These are phyloP conservation scores for Phalanger gymnotis DNA, from an alignment of 2,797 vertebrate genomes.

Conservation along the genomic window DNA sequence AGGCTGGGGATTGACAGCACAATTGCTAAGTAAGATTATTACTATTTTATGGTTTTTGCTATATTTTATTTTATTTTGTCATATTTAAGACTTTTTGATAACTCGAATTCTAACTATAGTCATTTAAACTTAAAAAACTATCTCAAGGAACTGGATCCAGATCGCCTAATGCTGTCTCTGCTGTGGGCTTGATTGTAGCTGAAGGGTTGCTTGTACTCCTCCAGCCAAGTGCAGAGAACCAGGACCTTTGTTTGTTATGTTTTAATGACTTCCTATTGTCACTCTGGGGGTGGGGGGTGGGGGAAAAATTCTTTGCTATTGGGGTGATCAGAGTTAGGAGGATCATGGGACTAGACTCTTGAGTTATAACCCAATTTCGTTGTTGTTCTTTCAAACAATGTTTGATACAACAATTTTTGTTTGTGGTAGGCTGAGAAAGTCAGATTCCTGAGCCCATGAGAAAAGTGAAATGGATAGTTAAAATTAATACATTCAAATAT, in stretches of 20 bases:
- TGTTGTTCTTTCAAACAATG: background rate
- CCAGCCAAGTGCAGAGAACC: background rate
- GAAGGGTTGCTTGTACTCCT: background rate
- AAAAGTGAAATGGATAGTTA: slow-evolving; percentile 13
- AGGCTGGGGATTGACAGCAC: slow-evolving; percentile 62
- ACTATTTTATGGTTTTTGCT: background rate
- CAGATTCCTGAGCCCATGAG: background rate
- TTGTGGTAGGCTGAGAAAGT: background rate
- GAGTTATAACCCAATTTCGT: background rate
- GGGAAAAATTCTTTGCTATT: background rate
- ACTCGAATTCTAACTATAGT: background rate
- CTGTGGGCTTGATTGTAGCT: background rate
- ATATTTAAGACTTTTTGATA: slow-evolving; percentile 18
- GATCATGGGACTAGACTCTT: background rate
- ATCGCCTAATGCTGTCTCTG: background rate
- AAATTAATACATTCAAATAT: slow-evolving; percentile 20
- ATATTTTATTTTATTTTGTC: background rate
- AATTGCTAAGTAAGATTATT: slow-evolving; percentile 74
- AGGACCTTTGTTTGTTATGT: background rate
- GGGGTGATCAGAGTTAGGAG: background rate
- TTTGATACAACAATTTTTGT: background rate
- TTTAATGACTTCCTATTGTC: background rate
- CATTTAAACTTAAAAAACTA: slow-evolving; percentile 25
- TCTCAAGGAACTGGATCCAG: background rate
- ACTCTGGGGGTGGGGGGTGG: background rate